Evolutionary conservation across 2,797 vertebrate species (phyloP), one percentile per base, ranked within the genome.

Genomic region (Iguana delicatissima): DNA sequence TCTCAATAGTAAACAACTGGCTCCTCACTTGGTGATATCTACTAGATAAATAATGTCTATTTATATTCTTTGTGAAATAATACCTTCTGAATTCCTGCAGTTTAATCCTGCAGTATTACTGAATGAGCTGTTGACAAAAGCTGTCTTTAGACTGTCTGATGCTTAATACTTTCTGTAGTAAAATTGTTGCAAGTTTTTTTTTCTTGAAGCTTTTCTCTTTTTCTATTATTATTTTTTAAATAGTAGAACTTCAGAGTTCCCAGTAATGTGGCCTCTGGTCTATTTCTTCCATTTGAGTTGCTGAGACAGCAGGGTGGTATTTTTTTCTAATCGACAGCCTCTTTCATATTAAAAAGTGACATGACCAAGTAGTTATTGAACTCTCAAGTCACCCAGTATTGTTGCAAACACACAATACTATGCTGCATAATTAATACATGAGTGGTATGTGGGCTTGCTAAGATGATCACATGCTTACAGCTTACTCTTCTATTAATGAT

Each of bases 91-190:
- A 4, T 55, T 74, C 42, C 69, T 82, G 42, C 64, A 62, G 3
- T 80, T 52, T 87, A 87, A 89, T 80, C 80, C 26, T 89, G 10
- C 72, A 76, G 13, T 89, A 69, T 89, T 69, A 89, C 29, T 52
- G 69, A 42, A 38, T 55, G 29, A 84, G 4, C 57, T 77, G 12
- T 42, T 84, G 82, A 32, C 88, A 84, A 26, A 46, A 62, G 29
- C 69, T 84, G 50, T 77, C 59, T 77, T 84, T 84, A 84, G 42
- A 80, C 59, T 67, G 16, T 32, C 38, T 81, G 38, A 3, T 81
- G 38, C n/a, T 72, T 67, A 38, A 55, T 83, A 32, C 46, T 69
- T 62, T 55, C 18, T 10, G 9, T 32, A 67, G 38, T 74, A 64
- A 76, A 57, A 90, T 52, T 35, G 16, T 67, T 87, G 22, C 7